These are phyloP conservation scores for Melinaea menophilus DNA, from an alignment of 2,888 invertebrate species.

Conservation along the genomic window DNA sequence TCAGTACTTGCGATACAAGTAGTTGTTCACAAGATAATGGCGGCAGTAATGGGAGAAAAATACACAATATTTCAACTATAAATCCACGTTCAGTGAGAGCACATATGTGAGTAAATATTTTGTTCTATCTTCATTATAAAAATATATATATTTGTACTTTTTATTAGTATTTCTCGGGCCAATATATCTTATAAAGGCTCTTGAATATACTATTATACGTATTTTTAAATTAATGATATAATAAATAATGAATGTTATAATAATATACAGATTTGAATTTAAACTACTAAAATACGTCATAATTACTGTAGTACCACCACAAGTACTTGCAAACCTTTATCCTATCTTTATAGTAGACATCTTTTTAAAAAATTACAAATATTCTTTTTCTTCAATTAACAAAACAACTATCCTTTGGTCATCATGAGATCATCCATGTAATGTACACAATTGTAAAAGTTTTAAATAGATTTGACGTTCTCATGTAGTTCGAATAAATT, in stretches of 20 bases:
- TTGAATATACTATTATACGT: too few relatives aligned
- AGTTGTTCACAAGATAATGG: conserved; percentile 16
- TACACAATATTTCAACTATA: conserved; percentile 23
- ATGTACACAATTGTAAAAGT: conserved; percentile 22
- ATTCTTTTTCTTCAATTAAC: neutral
- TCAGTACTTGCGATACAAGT: conserved; percentile 13
- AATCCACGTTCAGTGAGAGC: conserved; percentile 26
- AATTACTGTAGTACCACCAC: too few relatives aligned
- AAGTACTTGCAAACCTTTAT: neutral
- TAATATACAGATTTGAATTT: too few relatives aligned
- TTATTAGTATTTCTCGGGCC: too few relatives aligned
- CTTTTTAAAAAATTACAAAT: neutral
- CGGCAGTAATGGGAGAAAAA: conserved; percentile 24
- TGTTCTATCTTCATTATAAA: conserved; percentile 4
- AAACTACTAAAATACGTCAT: too few relatives aligned
- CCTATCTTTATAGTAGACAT: neutral
- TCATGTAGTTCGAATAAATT: conserved; percentile 42
- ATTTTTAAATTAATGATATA: too few relatives aligned
- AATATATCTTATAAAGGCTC: too few relatives aligned
- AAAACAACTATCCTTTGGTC: neutral
- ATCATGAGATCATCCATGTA: neutral
- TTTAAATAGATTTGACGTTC: conserved; percentile 59
- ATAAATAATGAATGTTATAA: too few relatives aligned
- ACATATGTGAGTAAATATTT: conserved; percentile 32
- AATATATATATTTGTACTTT: neutral